Percentiles rank a stretch among this genome's conserved stretches.
Evolutionary conservation across 2,113 vertebrate genomes (phyloP).

Genomic region (Salvator merianae): DNA sequence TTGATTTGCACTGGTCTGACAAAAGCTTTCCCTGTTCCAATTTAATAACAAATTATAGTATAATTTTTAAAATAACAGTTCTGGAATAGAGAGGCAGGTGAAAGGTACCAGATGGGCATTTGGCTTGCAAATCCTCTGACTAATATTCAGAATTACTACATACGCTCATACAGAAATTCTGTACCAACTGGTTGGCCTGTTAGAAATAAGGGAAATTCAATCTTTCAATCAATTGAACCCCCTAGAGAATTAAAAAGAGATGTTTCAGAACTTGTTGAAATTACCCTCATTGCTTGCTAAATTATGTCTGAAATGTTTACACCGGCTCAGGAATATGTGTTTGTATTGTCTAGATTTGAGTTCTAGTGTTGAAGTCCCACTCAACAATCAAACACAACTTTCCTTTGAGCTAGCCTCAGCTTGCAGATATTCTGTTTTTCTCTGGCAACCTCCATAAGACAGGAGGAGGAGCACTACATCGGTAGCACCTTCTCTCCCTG

Average conservation of each 20-base stretch:
- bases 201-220: background rate
- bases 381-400: background rate
- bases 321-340: too few species aligned
- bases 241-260: background rate
- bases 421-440: too few species aligned
- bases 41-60: background rate
- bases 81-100: background rate
- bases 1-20: background rate
- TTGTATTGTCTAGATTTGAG: background rate
- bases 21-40: background rate
- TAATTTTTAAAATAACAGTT: background rate
- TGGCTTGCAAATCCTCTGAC: background rate
- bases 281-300: background rate
- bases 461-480: too few species aligned
- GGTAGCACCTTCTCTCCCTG: too few species aligned
- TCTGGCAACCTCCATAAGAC: too few species aligned
- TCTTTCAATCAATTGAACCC: background rate
- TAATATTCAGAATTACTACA: background rate
- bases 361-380: background rate
- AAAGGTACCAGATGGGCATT: background rate
- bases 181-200: background rate
- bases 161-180: background rate
- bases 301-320: background rate
- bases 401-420: too few species aligned
- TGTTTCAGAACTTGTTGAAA: background rate